Evolutionary conservation across 2,113 vertebrate species (phyloP), one percentile per base, ranked within the genome.

Genomic region (Tragelaphus buxtoni): DNA sequence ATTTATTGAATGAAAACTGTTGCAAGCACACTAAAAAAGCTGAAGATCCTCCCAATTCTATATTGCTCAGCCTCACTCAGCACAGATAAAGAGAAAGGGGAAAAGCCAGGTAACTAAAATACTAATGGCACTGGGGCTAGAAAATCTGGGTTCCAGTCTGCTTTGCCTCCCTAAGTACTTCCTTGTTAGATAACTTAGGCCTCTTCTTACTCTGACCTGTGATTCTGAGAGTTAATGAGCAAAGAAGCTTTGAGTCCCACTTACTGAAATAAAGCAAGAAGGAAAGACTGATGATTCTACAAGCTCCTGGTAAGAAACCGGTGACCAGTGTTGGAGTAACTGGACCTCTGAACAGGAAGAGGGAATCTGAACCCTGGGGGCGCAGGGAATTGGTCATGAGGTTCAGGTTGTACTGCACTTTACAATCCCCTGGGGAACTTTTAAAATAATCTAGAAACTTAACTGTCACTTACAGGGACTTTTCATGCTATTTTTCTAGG

Each of bases 1-100:
- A 96, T 94, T 96, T 92, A 96, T 77, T 63, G 28, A 95, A 81
- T 80, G 72, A 89, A 61, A 91, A 89, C 42, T 18, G 10, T 28
- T 47, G 42, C 32, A 56, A 51, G 20, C 45, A 82, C 24, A 58
- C 24, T 81, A 30, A 95, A 55, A 84, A 93, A 14, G n/a, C 51
- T 74, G 45, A 84, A 13, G 55, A 42, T 35, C 51, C 35, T 81
- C 61, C 20, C 1, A 72, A 12, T 49, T 81, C 69, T 86, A 39
- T 76, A 1, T 87, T 39, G 55, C 53, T 60, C 16, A 47, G 7
- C 24, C 9, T 51, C 32, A 69, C 30, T 90, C 49, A 39, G 32
- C 28, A 80, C 74, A 91, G 47, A 69, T 49, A 22, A 83, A 65
- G 80, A 26, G 47, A 63, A 94, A 58, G 4, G 4, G 72, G 58